Evolutionary conservation across 2,888 invertebrate genomes (phyloP), one percentile per base, ranked within the genome.

Genomic region (Perizoma affinitatum): DNA sequence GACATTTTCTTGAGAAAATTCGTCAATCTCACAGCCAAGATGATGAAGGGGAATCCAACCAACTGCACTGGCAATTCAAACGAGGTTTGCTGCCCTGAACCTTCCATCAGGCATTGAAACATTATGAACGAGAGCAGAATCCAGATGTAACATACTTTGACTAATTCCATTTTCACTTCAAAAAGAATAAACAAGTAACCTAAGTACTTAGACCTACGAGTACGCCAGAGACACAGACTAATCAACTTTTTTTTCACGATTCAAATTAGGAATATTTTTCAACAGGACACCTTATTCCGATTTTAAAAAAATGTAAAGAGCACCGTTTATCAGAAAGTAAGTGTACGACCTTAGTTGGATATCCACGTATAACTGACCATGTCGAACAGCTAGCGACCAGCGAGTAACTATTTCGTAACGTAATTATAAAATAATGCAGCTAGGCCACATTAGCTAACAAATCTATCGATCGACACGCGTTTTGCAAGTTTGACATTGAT

Each of bases 1-100:
- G 96, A 95, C 71, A 97, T 88, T 84, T 96, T 97, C 87, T 96
- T 97, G 55, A 96, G 94, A 76, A 97, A 97, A 87, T 96, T 97
- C 0, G 96, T 95, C 59, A 97, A 81, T 73, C 96, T 93, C 51
- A 97, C 97, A 8, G 96, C 96, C 51, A 96, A 86, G 57, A 97
- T 95, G 73, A 97, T 97, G 65, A 97, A 95, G 4, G 97, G 97
- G 80, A 97, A 97, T 43, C 97, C 97, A 54, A 97, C 93, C 53
- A 97, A 87, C 80, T 97, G 96, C 10, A 97, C 96, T 4, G 97
- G 97, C 58, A 97, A 80, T 72, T 96, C 79, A 66, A 86, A 86
- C 4, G 78, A 73, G 5, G 80, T 61, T 58, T 86, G 73, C 65
- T 88, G 78, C 9, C 84, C 75, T 0, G 80, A 76, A 8, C 88